A percentile compares a stretch with the other conserved stretches of the same genome.
Conservation (phyloP, 2,888 invertebrate genomes). For the Philopedon plagiatum region DNA sequence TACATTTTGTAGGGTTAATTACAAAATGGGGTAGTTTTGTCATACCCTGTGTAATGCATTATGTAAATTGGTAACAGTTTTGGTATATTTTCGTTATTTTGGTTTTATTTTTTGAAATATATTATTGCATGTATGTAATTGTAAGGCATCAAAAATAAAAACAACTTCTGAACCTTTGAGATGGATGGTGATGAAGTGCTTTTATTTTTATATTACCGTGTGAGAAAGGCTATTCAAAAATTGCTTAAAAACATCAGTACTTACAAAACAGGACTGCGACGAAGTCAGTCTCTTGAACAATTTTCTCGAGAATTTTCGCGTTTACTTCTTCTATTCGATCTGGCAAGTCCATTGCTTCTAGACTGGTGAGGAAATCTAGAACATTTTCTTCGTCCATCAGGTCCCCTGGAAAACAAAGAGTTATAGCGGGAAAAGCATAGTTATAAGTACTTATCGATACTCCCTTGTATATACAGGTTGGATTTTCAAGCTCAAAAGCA, state of each 20-base stretch:
- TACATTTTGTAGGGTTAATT: no score
- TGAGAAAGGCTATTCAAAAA: background rate
- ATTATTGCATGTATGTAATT: no score
- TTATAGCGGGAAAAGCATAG: background rate
- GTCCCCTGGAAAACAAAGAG: slow-evolving; percentile 78
- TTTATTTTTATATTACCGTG: no score
- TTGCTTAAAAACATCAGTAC: slow-evolving; percentile 71
- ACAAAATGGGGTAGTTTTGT: background rate
- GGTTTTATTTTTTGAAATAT: no score
- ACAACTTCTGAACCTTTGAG: no score
- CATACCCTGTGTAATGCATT: background rate
- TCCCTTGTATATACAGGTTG: no score
- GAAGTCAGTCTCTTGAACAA: slow-evolving; percentile 92
- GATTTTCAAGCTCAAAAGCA: no score
- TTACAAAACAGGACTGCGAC: slow-evolving; percentile 96
- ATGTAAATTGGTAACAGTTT: background rate
- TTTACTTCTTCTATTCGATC: slow-evolving; percentile 97
- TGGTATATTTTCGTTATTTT: background rate
- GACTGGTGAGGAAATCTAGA: slow-evolving; percentile 92
- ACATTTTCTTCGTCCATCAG: slow-evolving; percentile 96
- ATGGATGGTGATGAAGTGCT: no score
- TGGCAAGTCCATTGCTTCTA: slow-evolving; percentile 95
- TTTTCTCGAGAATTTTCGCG: slow-evolving; percentile 88
- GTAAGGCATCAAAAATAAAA: no score
- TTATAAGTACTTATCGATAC: no score